phyloP scores from a whole-genome alignment of 2,888 invertebrate species.

The Caenorhabditis wallacei region DNA sequence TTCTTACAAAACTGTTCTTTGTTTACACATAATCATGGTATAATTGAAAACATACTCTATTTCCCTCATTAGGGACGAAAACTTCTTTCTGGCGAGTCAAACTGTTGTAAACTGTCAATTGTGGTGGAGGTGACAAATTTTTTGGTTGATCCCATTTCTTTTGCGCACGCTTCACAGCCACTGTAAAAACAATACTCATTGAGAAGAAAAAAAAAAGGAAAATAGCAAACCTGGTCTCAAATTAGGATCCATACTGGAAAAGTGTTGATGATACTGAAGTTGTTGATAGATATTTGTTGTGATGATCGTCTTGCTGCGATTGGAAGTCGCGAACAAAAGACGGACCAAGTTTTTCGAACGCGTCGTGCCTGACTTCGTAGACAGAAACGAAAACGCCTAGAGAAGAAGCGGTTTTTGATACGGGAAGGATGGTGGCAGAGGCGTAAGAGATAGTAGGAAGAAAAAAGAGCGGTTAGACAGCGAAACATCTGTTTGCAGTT shows the following conservation, averaged over 20 bases:
- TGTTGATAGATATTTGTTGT: background rate
- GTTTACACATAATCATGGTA: background rate
- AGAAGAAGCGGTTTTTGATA: conserved; percentile 46
- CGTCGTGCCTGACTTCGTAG: conserved; percentile 37
- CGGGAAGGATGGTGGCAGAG: background rate
- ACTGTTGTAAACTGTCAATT: conserved; percentile 80
- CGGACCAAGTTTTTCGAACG: conserved; percentile 55
- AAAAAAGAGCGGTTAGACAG: conserved; percentile 23
- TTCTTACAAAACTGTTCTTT: no score
- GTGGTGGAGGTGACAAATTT: conserved; percentile 65
- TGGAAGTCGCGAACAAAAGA: conserved; percentile 31
- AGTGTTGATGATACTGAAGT: conserved; percentile 9
- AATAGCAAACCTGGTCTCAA: conserved; percentile 43
- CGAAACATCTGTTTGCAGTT: conserved; percentile 57
- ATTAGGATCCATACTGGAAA: conserved; percentile 45
- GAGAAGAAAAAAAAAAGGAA: background rate
- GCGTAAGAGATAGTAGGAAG: background rate
- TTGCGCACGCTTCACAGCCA: conserved; percentile 68
- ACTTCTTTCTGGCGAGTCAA: conserved; percentile 81
- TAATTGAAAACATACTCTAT: conserved; percentile 66
- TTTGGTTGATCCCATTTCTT: conserved; percentile 72
- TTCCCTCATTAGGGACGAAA: conserved; percentile 80
- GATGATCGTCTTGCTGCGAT: conserved; percentile 25
- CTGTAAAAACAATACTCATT: conserved; percentile 24
- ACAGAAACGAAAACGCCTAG: conserved; percentile 54